Evolutionary conservation across 2,113 vertebrate genomes (phyloP).

Genomic region (Elephantulus edwardii): DNA sequence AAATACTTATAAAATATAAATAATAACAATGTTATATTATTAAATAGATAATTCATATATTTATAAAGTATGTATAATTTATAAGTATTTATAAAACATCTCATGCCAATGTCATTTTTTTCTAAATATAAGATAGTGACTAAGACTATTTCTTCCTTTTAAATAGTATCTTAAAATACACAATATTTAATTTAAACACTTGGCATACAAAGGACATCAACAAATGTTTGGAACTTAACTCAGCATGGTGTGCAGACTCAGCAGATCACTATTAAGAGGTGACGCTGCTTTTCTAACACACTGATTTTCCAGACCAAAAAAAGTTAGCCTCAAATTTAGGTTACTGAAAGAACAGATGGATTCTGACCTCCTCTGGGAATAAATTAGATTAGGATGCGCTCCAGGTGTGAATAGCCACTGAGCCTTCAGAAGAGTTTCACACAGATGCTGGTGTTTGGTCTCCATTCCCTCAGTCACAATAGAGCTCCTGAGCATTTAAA

Average conservation of each 20-base stretch:
- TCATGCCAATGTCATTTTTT: neutral
- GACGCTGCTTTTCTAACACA: neutral
- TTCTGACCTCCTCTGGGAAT: neutral
- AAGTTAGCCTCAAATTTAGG: neutral
- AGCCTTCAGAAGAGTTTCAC: neutral
- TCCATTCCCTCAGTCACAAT: neutral
- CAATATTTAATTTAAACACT: neutral
- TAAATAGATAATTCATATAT: too few species aligned
- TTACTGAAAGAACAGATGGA: neutral
- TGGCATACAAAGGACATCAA: neutral
- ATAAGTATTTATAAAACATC: neutral
- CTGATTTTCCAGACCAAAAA: neutral
- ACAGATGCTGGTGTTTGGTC: neutral
- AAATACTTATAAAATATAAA: neutral
- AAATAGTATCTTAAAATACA: constrained; percentile 14
- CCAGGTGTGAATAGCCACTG: neutral
- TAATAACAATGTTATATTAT: too few species aligned
- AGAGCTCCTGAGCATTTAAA: neutral
- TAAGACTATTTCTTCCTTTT: neutral
- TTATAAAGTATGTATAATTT: too few species aligned
- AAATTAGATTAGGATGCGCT: neutral
- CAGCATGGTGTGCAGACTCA: neutral
- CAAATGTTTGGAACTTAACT: neutral
- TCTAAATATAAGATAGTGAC: neutral
- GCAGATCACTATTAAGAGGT: neutral